Evolutionary conservation across 1,140 invertebrate genomes (phyloP), one percentile per base, ranked within the genome.

Genomic region (Adoxophyes honmai): DNA sequence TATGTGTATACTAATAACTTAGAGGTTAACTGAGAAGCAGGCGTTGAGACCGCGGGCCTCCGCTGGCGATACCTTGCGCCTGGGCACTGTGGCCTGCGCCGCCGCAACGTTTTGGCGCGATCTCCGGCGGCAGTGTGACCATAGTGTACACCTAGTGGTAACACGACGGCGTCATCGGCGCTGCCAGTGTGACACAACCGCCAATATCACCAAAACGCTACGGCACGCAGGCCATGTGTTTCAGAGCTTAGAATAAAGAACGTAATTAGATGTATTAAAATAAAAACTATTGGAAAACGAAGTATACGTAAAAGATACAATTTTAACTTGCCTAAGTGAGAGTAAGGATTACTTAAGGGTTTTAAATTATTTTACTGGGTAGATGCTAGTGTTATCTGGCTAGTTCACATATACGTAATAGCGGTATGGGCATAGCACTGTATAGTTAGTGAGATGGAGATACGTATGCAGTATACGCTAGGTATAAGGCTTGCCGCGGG

Each of bases 241-340:
- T 76, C 75, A 71, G 81, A 86, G 80, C 81, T 87, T 85, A 82
- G 81, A 76, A 68, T 77, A 76, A 78, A 78, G 15, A 80, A 52
- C 73, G 71, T 82, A 84, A 79, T 81, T 88, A 86, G 81, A 74
- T 75, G 54, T 82, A 84, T 78, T 58, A 57, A 72, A 61, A 69
- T 75, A 81, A 81, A 75, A 67, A 68, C 79, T 85, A 85, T 82
- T 85, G 62, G 78, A 85, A 85, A 88, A 85, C 81, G 83, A 88
- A 82, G 85, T 88, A 88, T 88, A 88, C 85, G 85, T 88, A 84
- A 85, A 81, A 77, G 44, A 78, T 62, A 81, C 77, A 80, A 85
- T 80, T 86, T 86, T 86, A 86, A 85, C 81, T 88, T 86, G 81
- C 81, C 81, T 86, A 88, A 86, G 86, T 86, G 86, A 86, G 77